Base-by-base conservation (phyloP, 2,113 vertebrate genomes). In the Catharus fuscescens region DNA sequence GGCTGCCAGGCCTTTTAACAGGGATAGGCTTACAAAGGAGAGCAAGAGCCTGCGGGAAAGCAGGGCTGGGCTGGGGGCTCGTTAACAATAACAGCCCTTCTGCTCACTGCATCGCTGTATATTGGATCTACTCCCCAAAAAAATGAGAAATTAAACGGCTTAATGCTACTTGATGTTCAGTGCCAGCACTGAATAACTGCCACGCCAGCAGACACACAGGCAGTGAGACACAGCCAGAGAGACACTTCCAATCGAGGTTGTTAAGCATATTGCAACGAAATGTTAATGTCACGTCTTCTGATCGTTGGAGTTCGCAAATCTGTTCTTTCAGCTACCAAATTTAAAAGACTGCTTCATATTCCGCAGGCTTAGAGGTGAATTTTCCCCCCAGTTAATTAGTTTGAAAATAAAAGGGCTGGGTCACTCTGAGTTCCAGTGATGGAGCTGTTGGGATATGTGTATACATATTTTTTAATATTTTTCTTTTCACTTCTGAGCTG, bases 1-100 rank as follows among this genome's bases (percentile, higher is more conserved):
- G 91, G 94, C 92, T 96, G 97, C 98, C 98, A 98, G 96, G 92
- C 61, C 93, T 95, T 96, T 97, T 96, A 98, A 97, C 83, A 69
- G 97, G 98, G 97, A 97, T 97, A 97, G 36, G 69, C 95, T 98
- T 97, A 95, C 95, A 96, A 87, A 92, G 12, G 54, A 96, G 95
- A 94, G 96, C 88, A 54, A 93, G 8, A 86, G 86, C 95, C 95
- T 88, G 90, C 45, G 65, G 91, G 96, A 95, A 96, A 23, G 44
- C 93, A 84, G 81, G 88, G 65, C 54, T 81, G 21, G n/a, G 47
- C 4, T 48, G 69, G 62, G 91, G 94, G 71, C 28, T 84, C 94
- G 79, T 95, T 94, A 95, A 88, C 91, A 53, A 81, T 36, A 93
- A 77, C 81, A 80, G 77, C 81, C 80, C 65, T 89, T 94, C 86